Evolutionary conservation across 2,113 vertebrate species (phyloP).

Genomic region (Budorcas taxicolor): DNA sequence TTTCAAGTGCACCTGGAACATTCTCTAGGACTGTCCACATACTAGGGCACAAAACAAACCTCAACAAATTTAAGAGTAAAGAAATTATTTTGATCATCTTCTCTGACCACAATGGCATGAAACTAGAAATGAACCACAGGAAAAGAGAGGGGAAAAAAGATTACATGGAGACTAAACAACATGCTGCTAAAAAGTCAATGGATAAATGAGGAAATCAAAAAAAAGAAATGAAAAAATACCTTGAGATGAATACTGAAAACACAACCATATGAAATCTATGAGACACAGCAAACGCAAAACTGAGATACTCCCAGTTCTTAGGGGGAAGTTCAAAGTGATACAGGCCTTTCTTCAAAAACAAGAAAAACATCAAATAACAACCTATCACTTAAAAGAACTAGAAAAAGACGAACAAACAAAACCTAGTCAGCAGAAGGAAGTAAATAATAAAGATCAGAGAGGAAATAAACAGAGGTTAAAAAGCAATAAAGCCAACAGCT

Average conservation of each 20-base stretch:
- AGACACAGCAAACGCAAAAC: not conserved
- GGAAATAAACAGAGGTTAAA: not conserved
- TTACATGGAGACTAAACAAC: not conserved
- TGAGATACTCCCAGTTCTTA: not conserved
- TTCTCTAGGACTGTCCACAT: not conserved
- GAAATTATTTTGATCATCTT: not conserved
- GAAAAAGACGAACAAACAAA: not conserved
- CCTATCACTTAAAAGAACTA: not conserved
- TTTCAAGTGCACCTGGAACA: not conserved
- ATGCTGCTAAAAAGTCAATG: not conserved
- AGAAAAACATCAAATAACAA: not conserved
- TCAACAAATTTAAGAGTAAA: not conserved
- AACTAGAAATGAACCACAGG: not conserved
- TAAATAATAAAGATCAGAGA: not conserved
- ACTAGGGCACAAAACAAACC: not conserved
- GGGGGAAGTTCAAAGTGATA: not conserved
- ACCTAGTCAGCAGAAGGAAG: not conserved
- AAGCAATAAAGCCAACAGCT: not conserved
- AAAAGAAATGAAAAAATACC: not conserved
- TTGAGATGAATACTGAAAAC: not conserved
- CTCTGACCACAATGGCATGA: not conserved
- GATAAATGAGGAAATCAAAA: not conserved
- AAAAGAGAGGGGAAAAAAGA: not conserved
- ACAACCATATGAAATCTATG: not conserved
- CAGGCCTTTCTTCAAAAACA: not conserved